These are phyloP conservation scores for Nannoperca obscura DNA, from an alignment of 2,797 vertebrate genomes.

Conservation along the genomic window DNA sequence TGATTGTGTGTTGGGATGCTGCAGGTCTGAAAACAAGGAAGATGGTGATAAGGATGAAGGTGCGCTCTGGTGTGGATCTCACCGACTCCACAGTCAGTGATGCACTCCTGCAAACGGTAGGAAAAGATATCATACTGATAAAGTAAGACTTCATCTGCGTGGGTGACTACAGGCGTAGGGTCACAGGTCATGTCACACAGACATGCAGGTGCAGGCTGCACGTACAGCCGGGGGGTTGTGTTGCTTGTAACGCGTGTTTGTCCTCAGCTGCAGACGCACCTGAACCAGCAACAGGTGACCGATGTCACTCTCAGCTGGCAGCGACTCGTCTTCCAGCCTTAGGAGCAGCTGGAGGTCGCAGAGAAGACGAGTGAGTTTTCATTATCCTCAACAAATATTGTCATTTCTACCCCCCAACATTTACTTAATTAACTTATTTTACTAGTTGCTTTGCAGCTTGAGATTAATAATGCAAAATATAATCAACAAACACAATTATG, in stretches of 20 bases:
- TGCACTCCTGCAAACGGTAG: conserved; percentile 35
- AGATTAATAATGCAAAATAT: too few species aligned
- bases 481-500: too few species aligned
- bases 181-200: neutral
- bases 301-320: conserved; percentile 41
- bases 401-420: too few species aligned
- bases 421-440: too few species aligned
- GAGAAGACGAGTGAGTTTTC: neutral
- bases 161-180: neutral
- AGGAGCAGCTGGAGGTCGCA: rapidly evolving
- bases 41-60: conserved; percentile 20
- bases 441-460: too few species aligned
- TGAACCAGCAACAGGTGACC: neutral
- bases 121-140: neutral
- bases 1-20: conserved; percentile 1
- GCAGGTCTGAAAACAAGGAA: conserved; percentile 47
- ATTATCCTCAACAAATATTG: too few species aligned
- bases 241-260: neutral
- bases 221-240: neutral
- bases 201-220: neutral
- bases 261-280: conserved; percentile 8
- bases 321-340: neutral
- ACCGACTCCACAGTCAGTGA: neutral
- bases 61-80: conserved; percentile 5
- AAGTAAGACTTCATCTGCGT: too few species aligned